Percentiles rank a stretch among this genome's conserved stretches.
Conservation (phyloP, 2,888 invertebrate genomes). For the Mesorhabditis spiculigera region DNA sequence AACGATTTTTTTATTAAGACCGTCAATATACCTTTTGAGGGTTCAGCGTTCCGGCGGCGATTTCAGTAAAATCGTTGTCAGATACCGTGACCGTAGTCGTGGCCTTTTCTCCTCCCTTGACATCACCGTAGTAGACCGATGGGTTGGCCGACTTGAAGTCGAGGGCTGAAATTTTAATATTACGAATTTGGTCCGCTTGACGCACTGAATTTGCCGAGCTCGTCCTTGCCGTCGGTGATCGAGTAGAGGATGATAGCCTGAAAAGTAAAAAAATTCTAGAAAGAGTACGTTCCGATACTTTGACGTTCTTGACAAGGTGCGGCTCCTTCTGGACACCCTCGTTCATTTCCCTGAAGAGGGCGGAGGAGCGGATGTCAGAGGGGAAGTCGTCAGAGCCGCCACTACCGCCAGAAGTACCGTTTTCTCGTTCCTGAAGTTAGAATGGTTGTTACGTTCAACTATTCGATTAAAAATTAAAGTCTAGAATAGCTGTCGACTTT, state of each 20-base stretch:
- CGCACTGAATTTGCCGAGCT: slow-evolving; percentile 84
- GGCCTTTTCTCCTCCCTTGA: slow-evolving; percentile 70
- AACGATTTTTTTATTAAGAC: not conserved
- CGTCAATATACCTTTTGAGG: slow-evolving; percentile 59
- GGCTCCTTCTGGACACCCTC: slow-evolving; percentile 65
- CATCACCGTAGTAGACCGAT: slow-evolving; percentile 74
- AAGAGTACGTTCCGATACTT: not conserved
- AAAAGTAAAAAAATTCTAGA: slow-evolving; percentile 58
- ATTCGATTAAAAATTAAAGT: not conserved
- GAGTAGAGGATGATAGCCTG: slow-evolving; percentile 81
- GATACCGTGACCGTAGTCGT: slow-evolving; percentile 81
- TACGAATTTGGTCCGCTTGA: slow-evolving; percentile 46
- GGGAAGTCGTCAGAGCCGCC: slow-evolving; percentile 27
- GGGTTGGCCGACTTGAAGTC: slow-evolving; percentile 74
- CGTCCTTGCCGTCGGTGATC: slow-evolving; percentile 79
- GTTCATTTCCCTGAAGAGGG: slow-evolving; percentile 40
- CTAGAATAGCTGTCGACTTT: too few species aligned
- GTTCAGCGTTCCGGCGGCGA: slow-evolving; percentile 65
- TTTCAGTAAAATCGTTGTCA: slow-evolving; percentile 79
- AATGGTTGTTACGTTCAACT: not conserved
- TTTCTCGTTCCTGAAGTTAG: not conserved
- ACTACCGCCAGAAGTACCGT: not conserved
- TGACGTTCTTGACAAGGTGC: slow-evolving; percentile 71
- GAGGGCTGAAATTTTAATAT: slow-evolving; percentile 60
- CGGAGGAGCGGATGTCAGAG: slow-evolving; percentile 35